A percentile compares a stretch with the other conserved stretches of the same genome.
Evolutionary conservation across 2,888 invertebrate species (phyloP).

Genomic region (Gibbula magus): DNA sequence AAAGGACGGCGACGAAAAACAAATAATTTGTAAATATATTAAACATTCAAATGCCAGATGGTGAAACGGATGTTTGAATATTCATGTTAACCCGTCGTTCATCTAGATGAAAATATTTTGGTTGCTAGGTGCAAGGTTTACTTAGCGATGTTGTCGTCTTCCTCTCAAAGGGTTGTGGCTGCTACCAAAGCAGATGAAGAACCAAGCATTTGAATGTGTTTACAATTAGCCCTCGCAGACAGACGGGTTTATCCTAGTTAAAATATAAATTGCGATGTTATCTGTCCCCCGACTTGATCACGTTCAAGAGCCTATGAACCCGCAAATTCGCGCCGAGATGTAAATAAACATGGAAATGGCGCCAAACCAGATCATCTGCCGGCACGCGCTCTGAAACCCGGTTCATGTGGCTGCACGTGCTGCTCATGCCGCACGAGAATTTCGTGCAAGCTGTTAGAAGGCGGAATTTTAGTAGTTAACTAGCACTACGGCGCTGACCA

Average conservation of each 20-base stretch:
- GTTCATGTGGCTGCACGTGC: neutral
- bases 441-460: neutral
- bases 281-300: neutral
- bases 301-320: neutral
- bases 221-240: neutral
- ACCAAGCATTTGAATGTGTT: neutral
- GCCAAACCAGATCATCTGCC: conserved; percentile 1
- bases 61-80: no score
- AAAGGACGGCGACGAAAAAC: no score
- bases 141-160: no score
- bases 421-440: neutral
- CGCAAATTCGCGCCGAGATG: neutral
- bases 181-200: no score
- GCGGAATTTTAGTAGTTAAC: neutral
- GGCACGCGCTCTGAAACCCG: neutral
- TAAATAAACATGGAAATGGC: conserved; percentile 8
- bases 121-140: no score
- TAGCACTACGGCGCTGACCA: neutral
- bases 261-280: conserved; percentile 11
- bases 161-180: no score
- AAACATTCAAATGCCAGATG: no score
- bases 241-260: neutral
- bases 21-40: no score
- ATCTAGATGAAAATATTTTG: no score
- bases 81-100: no score